Evolutionary conservation across 2,113 vertebrate genomes (phyloP), one percentile per base, ranked within the genome.

Genomic region (Tonatia bakeri): DNA sequence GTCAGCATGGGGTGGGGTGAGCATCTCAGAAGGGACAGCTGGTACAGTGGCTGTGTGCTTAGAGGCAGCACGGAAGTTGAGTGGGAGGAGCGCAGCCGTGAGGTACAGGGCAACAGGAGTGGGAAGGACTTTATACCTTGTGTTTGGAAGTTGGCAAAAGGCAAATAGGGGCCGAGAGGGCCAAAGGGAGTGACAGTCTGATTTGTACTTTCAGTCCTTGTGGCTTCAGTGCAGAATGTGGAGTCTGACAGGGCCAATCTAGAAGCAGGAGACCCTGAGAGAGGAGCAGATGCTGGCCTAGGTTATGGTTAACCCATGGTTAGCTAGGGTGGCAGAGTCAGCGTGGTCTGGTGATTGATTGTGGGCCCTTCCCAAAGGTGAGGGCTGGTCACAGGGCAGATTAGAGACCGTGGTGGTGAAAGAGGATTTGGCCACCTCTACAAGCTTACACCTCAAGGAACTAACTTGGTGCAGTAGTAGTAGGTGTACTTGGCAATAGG

Each of bases 41-140:
- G 26, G 38, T 50, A 64, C 45, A 17, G 45, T 12, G 16, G 26
- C 54, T 50, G 69, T n/a, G 22, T 12, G 56, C 59, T 43, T 7
- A 38, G 54, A 17, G 19, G 36, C 0, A 20, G 61, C 7, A 2
- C 2, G 26, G 36, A 67, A n/a, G 28, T 4, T 7, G 40, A 61
- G 14, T 15, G 11, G 50, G 54, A 64, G 47, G 64, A 0, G 1
- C 20, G 11, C 12, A 31, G 8, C 1, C 0, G 4, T 0, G 7
- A 28, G 24, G 20, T 36, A 11, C 45, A 33, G 22, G 12, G 40
- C 43, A 13, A 11, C 50, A 15, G 26, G 54, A 65, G 20, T 6
- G 4, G 3, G 22, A 22, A 75, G 61, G n/a, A 14, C 38, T n/a
- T 89, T 0, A 3, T 5, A 38, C 4, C 54, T 13, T 2, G 0